These are phyloP conservation scores for Phortica okadai DNA, from an alignment of 2,888 invertebrate genomes.

Conservation along the genomic window DNA sequence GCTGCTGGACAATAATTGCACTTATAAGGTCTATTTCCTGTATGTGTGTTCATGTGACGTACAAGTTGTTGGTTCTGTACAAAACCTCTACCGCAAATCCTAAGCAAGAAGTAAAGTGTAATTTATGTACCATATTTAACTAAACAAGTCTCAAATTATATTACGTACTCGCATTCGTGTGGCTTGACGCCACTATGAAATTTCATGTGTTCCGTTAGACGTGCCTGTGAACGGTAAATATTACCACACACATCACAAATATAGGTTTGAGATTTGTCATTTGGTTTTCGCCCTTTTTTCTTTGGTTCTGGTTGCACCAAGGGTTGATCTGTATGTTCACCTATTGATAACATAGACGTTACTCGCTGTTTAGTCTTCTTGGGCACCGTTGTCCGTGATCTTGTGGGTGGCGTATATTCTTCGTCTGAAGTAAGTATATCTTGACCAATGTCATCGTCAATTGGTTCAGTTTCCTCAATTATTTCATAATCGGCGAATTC, in stretches of 20 bases:
- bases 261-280: slow-evolving; percentile 57
- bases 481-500: slow-evolving; percentile 48
- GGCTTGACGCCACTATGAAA: slow-evolving; percentile 74
- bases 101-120: slow-evolving; percentile 37
- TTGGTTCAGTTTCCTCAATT: slow-evolving; percentile 34
- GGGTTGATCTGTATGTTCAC: neutral
- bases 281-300: slow-evolving; percentile 58
- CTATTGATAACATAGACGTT: neutral
- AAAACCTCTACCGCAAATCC: slow-evolving; percentile 75
- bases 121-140: neutral
- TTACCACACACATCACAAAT: slow-evolving; percentile 76
- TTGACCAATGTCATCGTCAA: slow-evolving; percentile 39
- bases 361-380: neutral
- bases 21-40: slow-evolving; percentile 75
- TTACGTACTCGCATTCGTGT: slow-evolving; percentile 74
- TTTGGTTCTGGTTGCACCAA: slow-evolving; percentile 37
- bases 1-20: slow-evolving; percentile 74
- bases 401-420: slow-evolving; percentile 53
- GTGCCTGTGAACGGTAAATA: slow-evolving; percentile 72
- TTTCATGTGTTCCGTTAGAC: slow-evolving; percentile 74
- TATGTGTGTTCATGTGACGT: slow-evolving; percentile 76
- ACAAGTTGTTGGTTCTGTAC: slow-evolving; percentile 75
- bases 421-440: slow-evolving; percentile 50
- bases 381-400: slow-evolving; percentile 36
- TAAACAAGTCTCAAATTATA: neutral